Base-by-base conservation (phyloP, 2,113 vertebrate species). In the Numenius arquata region DNA sequence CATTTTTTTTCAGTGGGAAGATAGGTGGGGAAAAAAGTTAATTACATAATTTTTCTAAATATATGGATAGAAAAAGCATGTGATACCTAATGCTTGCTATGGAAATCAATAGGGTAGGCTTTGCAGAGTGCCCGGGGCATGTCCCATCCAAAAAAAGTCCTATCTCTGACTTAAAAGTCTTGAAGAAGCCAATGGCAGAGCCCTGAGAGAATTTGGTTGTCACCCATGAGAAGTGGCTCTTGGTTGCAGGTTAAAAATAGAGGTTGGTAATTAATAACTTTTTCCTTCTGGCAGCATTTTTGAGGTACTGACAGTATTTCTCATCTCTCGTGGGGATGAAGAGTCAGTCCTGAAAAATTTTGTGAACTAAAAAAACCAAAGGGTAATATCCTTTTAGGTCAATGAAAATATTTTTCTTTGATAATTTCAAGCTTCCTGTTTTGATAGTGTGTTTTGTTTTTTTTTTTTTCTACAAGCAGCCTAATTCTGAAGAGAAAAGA, bases 401-500 rank as follows among this genome's bases (percentile, higher is more conserved):
- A 95, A 85, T 88, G 74, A 95, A 95, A 97, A 96, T 92, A 93
- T 91, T 97, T 96, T 82, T 72, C 87, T 95, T 97, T 95, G 94
- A 96, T 96, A 82, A 96, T 95, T 95, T 89, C 81, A 73, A 92
- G 72, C 88, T 96, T 96, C 95, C 95, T 96, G 88, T 96, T 97
- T 96, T 91, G 56, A 62, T 89, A 93, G 53, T 26, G 22, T 32
- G 9, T 17, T 10, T 56, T 56, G 32, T 56, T 18, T 19, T 30
- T 13, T n/a, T 58, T 22, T 65, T 76, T 73, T 70, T 90, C 40
- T 92, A 41, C 22, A 62, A 77, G 59, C 59, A 85, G 70, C 83
- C 76, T 90, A 86, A 87, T 90, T 90, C 62, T 89, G 77, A 72
- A 82, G 89, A 95, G 89, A 94, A 85, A 90, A 95, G 87, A 93